Conservation (phyloP, 2,888 invertebrate genomes). For the Ichneumoninae sp. region DNA sequence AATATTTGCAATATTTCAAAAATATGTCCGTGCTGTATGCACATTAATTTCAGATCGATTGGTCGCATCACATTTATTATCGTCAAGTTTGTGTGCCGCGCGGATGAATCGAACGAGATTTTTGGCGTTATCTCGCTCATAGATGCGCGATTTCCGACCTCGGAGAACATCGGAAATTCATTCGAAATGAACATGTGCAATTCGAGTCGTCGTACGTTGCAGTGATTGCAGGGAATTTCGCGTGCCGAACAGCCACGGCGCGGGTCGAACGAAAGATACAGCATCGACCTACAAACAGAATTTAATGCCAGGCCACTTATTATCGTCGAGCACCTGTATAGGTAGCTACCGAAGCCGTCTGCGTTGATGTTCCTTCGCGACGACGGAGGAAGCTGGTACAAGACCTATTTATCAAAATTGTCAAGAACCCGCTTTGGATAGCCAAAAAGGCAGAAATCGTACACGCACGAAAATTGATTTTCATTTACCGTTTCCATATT, state of each 20-base stretch:
- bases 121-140: not conserved
- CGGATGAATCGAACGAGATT: no score
- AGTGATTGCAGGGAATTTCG: conserved; percentile 29
- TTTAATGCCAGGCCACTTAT: conserved; percentile 47
- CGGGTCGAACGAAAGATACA: conserved; percentile 48
- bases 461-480: not conserved
- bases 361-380: not conserved
- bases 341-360: not conserved
- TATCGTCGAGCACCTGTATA: conserved; percentile 32
- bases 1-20: no score
- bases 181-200: conserved; percentile 29
- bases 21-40: no score
- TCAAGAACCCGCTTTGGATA: not conserved
- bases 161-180: not conserved
- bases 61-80: not conserved
- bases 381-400: not conserved
- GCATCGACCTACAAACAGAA: conserved; percentile 56
- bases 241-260: conserved; percentile 11
- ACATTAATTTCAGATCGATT: no score
- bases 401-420: not conserved
- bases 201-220: conserved; percentile 26
- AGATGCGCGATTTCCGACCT: not conserved
- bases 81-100: no score
- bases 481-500: not conserved
- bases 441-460: not conserved